These are phyloP conservation scores for Todus mexicanus DNA, from an alignment of 2,797 vertebrate species.

Conservation along the genomic window DNA sequence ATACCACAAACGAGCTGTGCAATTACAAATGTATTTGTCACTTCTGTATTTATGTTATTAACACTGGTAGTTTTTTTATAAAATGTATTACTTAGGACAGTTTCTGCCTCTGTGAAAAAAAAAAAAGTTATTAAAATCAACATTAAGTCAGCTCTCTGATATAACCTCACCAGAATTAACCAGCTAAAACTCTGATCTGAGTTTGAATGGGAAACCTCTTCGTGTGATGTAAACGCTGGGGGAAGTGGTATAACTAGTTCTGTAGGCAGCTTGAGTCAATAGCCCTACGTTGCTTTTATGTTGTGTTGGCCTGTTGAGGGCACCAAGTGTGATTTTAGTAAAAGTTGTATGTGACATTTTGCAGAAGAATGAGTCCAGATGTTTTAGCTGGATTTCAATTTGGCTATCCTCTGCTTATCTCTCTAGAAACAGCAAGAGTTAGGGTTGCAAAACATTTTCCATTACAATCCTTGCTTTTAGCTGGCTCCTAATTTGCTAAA, in stretches of 20 bases:
- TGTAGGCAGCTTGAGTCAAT: background rate
- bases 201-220: background rate
- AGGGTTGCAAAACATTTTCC: constrained; percentile 53
- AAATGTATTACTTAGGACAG: background rate
- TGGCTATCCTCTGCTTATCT: constrained; percentile 41
- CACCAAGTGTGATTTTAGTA: background rate
- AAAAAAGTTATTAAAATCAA: background rate
- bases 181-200: background rate
- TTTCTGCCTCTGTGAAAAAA: background rate
- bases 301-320: background rate
- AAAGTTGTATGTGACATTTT: background rate
- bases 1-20: background rate
- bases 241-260: background rate
- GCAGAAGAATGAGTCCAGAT: constrained; percentile 9
- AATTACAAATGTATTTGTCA: constrained; percentile 8
- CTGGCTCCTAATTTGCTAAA: background rate
- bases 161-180: background rate
- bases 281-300: background rate
- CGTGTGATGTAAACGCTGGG: background rate
- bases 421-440: constrained; percentile 45
- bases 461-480: constrained; percentile 17
- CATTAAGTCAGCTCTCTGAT: background rate
- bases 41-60: background rate
- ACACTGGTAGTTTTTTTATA: background rate
- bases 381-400: background rate